Evolutionary conservation across 2,113 vertebrate genomes (phyloP).

Genomic region (Athene noctua): DNA sequence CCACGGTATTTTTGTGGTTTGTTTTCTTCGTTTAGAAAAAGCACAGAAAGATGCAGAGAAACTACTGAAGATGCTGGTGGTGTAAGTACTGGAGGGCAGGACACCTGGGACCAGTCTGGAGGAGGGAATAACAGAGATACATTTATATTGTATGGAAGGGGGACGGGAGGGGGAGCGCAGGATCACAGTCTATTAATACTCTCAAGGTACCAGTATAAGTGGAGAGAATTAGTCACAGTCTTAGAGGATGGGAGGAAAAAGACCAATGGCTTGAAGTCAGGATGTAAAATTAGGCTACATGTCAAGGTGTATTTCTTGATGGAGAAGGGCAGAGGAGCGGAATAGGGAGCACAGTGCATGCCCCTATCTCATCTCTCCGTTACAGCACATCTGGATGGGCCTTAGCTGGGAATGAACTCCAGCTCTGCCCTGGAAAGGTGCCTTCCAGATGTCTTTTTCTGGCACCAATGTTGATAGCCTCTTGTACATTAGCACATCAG

Average conservation of each 20-base stretch:
- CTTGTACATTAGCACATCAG: not conserved
- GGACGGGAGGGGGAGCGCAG: not conserved
- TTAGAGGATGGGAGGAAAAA: not conserved
- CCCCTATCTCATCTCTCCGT: not conserved
- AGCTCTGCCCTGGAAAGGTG: not conserved
- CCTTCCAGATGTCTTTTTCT: not conserved
- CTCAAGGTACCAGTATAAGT: not conserved
- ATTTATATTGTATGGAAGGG: not conserved
- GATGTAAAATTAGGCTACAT: not conserved
- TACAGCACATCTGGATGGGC: not conserved
- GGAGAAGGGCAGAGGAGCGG: not conserved
- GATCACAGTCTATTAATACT: conserved; percentile 1
- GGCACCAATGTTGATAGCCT: not conserved
- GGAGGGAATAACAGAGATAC: not conserved
- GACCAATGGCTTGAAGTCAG: not conserved
- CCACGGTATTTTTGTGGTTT: not conserved
- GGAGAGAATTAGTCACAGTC: conserved; percentile 27
- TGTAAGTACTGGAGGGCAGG: not conserved
- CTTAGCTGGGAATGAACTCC: not conserved
- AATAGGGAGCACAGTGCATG: not conserved
- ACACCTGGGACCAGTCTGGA: not conserved
- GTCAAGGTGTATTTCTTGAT: not conserved
- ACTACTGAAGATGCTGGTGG: not conserved
- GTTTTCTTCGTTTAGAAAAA: not conserved
- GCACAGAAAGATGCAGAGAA: not conserved